phyloP scores from a whole-genome alignment of 1,140 invertebrate genomes.

The Cydia fagiglandana region DNA sequence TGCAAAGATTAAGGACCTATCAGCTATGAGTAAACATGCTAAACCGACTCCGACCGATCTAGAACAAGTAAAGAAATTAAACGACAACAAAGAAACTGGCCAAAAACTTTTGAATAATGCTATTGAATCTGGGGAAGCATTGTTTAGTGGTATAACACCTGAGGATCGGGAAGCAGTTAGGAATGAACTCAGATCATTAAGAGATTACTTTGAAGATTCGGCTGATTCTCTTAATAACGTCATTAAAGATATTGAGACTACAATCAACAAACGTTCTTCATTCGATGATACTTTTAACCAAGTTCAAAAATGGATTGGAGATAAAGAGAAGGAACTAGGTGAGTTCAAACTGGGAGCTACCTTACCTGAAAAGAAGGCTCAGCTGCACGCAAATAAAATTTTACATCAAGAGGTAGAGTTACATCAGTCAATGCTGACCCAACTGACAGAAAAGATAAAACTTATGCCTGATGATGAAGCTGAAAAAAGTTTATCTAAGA shows the following conservation, averaged over 20 bases:
- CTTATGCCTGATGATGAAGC: constrained; percentile 87
- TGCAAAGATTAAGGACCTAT: constrained; percentile 84
- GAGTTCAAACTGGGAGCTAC: constrained; percentile 86
- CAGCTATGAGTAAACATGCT: constrained; percentile 82
- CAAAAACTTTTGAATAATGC: constrained; percentile 88
- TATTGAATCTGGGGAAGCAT: constrained; percentile 90
- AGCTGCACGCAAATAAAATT: constrained; percentile 86
- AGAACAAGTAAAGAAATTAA: constrained; percentile 86
- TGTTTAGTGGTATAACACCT: constrained; percentile 92
- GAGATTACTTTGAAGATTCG: constrained; percentile 90
- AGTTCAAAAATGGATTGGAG: constrained; percentile 89
- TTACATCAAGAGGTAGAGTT: constrained; percentile 90
- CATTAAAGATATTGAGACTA: constrained; percentile 91
- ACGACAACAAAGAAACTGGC: constrained; percentile 88
- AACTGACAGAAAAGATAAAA: constrained; percentile 87
- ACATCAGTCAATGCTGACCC: constrained; percentile 88
- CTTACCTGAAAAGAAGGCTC: constrained; percentile 91
- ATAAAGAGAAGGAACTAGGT: constrained; percentile 85
- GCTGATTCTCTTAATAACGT: constrained; percentile 91
- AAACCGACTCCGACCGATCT: constrained; percentile 86
- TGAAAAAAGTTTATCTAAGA: constrained; percentile 84
- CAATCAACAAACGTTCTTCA: constrained; percentile 91
- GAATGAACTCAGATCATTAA: constrained; percentile 87
- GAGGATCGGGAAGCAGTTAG: constrained; percentile 92
- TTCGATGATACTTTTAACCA: constrained; percentile 94